These are phyloP conservation scores for Lepisosteus oculatus DNA, from an alignment of 2,113 vertebrate genomes.

Conservation along the genomic window DNA sequence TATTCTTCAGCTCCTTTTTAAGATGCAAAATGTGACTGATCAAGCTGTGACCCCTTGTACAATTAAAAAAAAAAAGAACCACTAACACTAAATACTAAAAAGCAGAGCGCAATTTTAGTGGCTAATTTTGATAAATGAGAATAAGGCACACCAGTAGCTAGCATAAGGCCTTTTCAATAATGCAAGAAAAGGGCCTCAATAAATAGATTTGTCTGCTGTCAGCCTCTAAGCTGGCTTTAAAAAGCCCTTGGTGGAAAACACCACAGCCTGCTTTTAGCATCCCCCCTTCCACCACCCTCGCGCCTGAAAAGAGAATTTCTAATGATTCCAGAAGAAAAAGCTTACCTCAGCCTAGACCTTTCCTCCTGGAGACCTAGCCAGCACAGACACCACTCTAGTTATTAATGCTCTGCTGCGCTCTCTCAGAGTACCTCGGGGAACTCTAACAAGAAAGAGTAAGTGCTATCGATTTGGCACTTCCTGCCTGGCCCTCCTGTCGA, in stretches of 20 bases:
- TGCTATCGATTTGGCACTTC: constrained; percentile 62
- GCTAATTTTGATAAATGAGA: no score
- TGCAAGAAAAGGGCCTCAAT: neutral
- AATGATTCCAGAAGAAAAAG: constrained; percentile 10
- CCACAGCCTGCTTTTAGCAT: neutral
- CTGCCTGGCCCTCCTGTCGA: constrained; percentile 45
- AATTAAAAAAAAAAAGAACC: no score
- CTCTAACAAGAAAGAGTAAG: constrained; percentile 61
- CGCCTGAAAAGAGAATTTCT: neutral
- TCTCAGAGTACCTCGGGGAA: constrained; percentile 40
- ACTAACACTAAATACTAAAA: no score
- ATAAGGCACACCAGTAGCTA: no score
- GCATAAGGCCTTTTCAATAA: neutral
- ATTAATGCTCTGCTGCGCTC: constrained; percentile 32
- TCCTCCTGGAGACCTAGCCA: constrained; percentile 2
- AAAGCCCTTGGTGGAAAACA: constrained; percentile 10
- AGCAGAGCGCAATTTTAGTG: no score
- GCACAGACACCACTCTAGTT: constrained; percentile 28
- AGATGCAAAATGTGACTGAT: no score
- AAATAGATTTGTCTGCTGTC: neutral
- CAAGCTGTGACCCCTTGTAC: no score
- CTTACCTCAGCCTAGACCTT: constrained; percentile 16
- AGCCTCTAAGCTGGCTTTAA: constrained; percentile 4
- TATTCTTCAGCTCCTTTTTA: no score
- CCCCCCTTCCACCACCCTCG: neutral